Conservation (phyloP, 2,797 vertebrate species). For the Ambastaia sidthimunki region DNA sequence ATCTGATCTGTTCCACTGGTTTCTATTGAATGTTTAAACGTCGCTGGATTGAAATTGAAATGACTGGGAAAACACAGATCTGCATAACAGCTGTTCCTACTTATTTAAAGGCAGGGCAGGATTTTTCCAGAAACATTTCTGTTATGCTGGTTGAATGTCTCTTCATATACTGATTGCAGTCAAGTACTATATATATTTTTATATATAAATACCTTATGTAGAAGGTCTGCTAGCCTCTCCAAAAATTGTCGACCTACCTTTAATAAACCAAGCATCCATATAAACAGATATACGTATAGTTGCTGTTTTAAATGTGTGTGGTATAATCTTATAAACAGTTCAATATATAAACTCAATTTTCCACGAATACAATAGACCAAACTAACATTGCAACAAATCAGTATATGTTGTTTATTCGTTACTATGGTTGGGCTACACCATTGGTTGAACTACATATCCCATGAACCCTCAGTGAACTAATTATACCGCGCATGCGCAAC, state of each 20-base stretch:
- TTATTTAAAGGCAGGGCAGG: too few species aligned
- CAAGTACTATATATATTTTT: too few species aligned
- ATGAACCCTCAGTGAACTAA: not conserved
- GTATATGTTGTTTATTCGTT: not conserved
- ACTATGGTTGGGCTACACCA: not conserved
- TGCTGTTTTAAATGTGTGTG: too few species aligned
- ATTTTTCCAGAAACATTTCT: too few species aligned
- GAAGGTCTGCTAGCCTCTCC: too few species aligned
- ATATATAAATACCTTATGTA: too few species aligned
- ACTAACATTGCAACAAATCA: not conserved
- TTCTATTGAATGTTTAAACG: not conserved
- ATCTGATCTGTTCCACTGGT: not conserved
- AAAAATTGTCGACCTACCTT: too few species aligned
- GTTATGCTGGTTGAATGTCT: not conserved
- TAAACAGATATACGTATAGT: too few species aligned
- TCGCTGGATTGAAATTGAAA: conserved; percentile 1
- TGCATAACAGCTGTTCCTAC: not conserved
- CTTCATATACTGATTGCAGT: too few species aligned
- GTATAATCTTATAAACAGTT: too few species aligned
- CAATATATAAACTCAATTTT: conserved; percentile 13
- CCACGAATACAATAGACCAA: not conserved
- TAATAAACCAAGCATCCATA: too few species aligned
- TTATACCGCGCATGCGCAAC: conserved; percentile 53
- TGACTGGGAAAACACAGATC: not conserved
- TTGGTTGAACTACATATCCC: conserved; percentile 54